Evolutionary conservation across 2,797 vertebrate genomes (phyloP), one percentile per base, ranked within the genome.

Genomic region (Amblyraja radiata): DNA sequence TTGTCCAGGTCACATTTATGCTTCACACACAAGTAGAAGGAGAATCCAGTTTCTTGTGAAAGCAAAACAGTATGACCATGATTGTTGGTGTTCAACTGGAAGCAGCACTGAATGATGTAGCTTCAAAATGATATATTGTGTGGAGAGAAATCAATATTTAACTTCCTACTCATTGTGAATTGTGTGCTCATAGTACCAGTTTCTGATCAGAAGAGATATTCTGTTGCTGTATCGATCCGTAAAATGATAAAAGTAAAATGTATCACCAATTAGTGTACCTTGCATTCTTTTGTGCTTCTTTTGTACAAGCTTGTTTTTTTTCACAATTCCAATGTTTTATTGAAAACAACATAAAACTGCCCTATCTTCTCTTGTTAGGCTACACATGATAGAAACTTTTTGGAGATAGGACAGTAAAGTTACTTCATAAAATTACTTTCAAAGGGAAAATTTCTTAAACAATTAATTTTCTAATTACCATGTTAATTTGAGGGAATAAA

Each of bases 181-280:
- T 93, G 16, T 76, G 28, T 78, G 95, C 96, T 96, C 23, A 68
- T 16, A 65, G 84, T 94, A 96, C 96, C 96, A 96, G 96, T 96
- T 96, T 88, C 95, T 95, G 95, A 96, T 96, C 94, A 95, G 95
- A 96, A 96, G 96, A 93, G 16, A 95, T 93, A 94, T 90, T 93
- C 94, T 95, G 94, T 95, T 96, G 95, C 95, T 95, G 94, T 96
- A 96, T 94, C 97, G 96, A 76, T 97, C 96, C 0, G 96, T 96
- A 54, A 96, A 96, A 21, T 97, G 96, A 79, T 96, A 93, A 93
- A 92, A 93, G 93, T 71, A 94, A 81, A 93, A 93, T 93, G 93
- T 36, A 32, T 21, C n/a, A 16, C 61, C 63, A 68, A 68, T 88
- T 88, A 86, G 58, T 63, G 58, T 86, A 65, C 8, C 28, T 65